These are phyloP conservation scores for Drosophila willistoni DNA, from an alignment of 1,140 invertebrate genomes.

Conservation along the genomic window DNA sequence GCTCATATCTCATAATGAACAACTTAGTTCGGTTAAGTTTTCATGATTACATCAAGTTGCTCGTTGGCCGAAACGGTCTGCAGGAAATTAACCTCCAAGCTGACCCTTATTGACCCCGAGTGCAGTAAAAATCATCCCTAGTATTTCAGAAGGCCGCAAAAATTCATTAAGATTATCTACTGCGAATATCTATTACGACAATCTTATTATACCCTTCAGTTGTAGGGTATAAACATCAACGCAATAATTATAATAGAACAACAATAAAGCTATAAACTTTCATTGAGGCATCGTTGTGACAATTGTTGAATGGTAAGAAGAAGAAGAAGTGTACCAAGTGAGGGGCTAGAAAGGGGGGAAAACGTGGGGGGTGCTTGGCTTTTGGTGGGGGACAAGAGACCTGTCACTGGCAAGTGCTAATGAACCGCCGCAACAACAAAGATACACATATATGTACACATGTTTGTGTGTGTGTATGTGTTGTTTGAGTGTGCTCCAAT, in stretches of 20 bases:
- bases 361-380: not conserved
- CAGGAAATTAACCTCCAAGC: not conserved
- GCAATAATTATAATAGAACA: constrained; percentile 29
- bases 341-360: too few relatives aligned
- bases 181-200: not conserved
- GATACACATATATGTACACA: constrained; percentile 27
- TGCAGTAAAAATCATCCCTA: too few relatives aligned
- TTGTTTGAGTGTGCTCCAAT: constrained; percentile 7
- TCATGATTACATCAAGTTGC: too few relatives aligned
- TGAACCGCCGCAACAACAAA: constrained; percentile 57
- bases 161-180: too few relatives aligned
- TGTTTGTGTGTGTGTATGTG: constrained; percentile 29
- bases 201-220: constrained; percentile 2
- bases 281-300: constrained; percentile 63
- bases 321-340: not conserved
- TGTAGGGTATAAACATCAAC: not conserved
- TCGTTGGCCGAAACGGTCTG: not conserved
- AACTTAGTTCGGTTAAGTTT: too few relatives aligned
- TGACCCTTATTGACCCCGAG: too few relatives aligned
- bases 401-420: constrained; percentile 76
- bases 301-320: constrained; percentile 45
- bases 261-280: constrained; percentile 62
- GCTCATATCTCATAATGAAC: too few relatives aligned
- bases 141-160: too few relatives aligned
- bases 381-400: constrained; percentile 26